These are phyloP conservation scores for Ennomos erosarius DNA, from an alignment of 2,888 invertebrate genomes.

Conservation along the genomic window DNA sequence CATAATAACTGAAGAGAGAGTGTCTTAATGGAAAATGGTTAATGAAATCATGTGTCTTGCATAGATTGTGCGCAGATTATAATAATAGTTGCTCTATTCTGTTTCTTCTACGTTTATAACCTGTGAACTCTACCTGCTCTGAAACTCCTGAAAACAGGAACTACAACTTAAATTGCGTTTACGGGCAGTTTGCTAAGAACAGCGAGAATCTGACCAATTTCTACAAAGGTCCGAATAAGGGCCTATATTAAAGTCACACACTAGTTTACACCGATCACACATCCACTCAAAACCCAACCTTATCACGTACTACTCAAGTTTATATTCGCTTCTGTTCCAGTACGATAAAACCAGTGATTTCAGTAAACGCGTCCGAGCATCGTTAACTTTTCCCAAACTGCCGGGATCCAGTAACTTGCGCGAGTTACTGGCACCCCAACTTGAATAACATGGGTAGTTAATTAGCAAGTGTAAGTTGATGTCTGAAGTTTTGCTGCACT, in stretches of 20 bases:
- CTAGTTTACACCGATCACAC: slow-evolving; percentile 15
- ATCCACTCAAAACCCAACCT: slow-evolving; percentile 10
- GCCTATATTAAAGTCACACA: slow-evolving; percentile 20
- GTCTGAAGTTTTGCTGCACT: slow-evolving; percentile 21
- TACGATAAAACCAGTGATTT: slow-evolving; percentile 33
- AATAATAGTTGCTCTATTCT: no score
- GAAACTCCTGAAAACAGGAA: slow-evolving; percentile 22
- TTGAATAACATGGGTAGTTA: slow-evolving; percentile 28
- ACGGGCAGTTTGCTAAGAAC: slow-evolving; percentile 33
- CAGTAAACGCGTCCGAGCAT: slow-evolving; percentile 34
- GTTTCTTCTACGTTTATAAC: no score
- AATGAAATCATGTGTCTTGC: no score
- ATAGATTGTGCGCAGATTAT: no score
- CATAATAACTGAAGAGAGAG: no score
- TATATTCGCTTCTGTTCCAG: slow-evolving; percentile 2
- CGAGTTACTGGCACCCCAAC: slow-evolving; percentile 30
- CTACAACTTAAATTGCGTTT: slow-evolving; percentile 36
- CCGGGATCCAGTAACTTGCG: slow-evolving; percentile 27
- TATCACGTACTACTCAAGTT: slow-evolving; percentile 3
- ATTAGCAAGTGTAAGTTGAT: slow-evolving; percentile 31
- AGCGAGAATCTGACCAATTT: slow-evolving; percentile 38
- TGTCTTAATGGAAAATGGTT: no score
- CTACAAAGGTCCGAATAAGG: slow-evolving; percentile 31
- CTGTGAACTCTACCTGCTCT: slow-evolving; percentile 1
- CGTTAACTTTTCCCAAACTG: slow-evolving; percentile 37